phyloP scores from a whole-genome alignment of 2,113 vertebrate species.

The Girardinichthys multiradiatus region DNA sequence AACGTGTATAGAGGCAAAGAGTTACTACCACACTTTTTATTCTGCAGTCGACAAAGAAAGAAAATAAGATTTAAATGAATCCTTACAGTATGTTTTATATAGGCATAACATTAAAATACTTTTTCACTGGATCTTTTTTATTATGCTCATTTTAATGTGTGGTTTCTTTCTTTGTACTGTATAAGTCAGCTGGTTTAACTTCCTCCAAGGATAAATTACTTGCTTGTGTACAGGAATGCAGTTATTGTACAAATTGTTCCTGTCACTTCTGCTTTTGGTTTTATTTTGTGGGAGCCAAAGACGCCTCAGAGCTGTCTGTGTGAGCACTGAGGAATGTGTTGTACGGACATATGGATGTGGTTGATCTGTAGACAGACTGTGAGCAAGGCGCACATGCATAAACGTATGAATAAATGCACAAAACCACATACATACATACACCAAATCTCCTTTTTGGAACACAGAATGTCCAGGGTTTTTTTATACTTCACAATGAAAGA shows the following conservation, averaged over 20 bases:
- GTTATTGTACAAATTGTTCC: slow-evolving; percentile 32
- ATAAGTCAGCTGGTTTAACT: neutral
- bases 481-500: slow-evolving; percentile 58
- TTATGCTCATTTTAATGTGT: neutral
- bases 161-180: neutral
- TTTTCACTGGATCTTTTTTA: neutral
- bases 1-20: neutral
- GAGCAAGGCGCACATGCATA: slow-evolving; percentile 2
- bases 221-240: slow-evolving; percentile 6
- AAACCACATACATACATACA: slow-evolving; percentile 1
- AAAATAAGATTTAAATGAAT: neutral
- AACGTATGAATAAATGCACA: neutral
- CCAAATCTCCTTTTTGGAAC: slow-evolving; percentile 29
- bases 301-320: slow-evolving; percentile 28
- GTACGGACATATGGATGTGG: slow-evolving; percentile 22
- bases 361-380: neutral
- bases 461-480: slow-evolving; percentile 39
- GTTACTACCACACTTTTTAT: neutral
- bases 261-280: slow-evolving; percentile 24
- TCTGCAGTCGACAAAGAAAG: no score
- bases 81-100: neutral
- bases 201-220: neutral
- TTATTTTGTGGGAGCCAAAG: slow-evolving; percentile 27
- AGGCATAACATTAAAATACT: neutral
- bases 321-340: slow-evolving; percentile 34